These are phyloP conservation scores for Nebria brevicollis DNA, from an alignment of 2,888 invertebrate genomes.

Conservation along the genomic window DNA sequence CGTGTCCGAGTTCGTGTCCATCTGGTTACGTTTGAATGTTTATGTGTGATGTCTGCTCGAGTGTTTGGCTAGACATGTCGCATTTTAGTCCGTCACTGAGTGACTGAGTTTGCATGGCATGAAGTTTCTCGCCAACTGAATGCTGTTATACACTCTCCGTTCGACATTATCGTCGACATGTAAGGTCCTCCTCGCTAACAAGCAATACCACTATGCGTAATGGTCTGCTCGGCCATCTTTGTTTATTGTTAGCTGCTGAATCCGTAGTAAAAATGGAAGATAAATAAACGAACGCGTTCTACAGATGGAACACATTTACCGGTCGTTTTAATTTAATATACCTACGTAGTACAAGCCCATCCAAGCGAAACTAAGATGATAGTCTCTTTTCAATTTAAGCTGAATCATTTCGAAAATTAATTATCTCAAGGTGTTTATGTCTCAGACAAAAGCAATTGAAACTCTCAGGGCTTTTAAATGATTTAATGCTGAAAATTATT, in stretches of 20 bases:
- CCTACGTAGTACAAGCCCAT: background rate
- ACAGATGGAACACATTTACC: background rate
- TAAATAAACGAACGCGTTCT: background rate
- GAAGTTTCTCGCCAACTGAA: too few relatives aligned
- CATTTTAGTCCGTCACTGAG: background rate
- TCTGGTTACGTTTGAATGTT: constrained; percentile 4
- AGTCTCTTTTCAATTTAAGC: background rate
- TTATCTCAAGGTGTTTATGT: background rate
- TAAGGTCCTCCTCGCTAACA: too few relatives aligned
- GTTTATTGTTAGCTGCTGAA: too few relatives aligned
- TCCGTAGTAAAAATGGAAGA: too few relatives aligned
- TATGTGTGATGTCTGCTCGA: background rate
- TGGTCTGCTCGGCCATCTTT: too few relatives aligned
- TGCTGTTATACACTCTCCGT: too few relatives aligned
- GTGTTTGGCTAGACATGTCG: constrained; percentile 6
- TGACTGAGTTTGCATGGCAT: too few relatives aligned
- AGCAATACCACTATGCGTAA: too few relatives aligned
- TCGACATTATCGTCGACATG: too few relatives aligned
- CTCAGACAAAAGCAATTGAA: background rate
- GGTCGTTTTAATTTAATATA: background rate
- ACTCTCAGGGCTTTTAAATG: background rate
- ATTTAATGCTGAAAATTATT: background rate
- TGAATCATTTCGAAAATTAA: constrained; percentile 1
- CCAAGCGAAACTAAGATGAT: background rate
- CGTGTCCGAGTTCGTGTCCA: constrained; percentile 10